Base-by-base conservation (phyloP, 1,140 invertebrate genomes). In the Oryzaephilus surinamensis region DNA sequence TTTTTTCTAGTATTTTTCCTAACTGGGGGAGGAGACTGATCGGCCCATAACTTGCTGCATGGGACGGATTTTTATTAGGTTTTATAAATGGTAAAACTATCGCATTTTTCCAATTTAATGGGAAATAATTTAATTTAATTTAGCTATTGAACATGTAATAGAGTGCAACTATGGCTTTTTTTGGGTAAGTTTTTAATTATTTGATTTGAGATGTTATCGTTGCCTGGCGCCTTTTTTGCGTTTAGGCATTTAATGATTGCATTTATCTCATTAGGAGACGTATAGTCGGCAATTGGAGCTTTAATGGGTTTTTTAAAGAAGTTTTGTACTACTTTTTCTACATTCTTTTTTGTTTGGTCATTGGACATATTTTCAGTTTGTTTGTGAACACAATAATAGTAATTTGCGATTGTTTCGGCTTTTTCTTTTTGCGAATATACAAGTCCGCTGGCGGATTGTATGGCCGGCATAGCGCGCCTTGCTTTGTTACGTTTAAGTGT, bases 81-180 rank as follows among this genome's bases (percentile, higher is more conserved):
- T 65, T 65, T 2, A 32, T 51, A 20, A 66, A 57, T 1, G 57
- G 44, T 5, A 63, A 50, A 6, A 65, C 41, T 4, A 40, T 58
- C 2, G 56, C 61, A n/a, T 43, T 33, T 54, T 66, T 66, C 60
- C 58, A 64, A 1, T 5, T 1, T 0, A 8, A 2, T 0, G 60
- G 52, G 33, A 62, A 63, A 27, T 64, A 54, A 3, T 27, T 15
- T 1, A 55, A 15, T 38, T 36, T 51, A 0, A 63, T 12, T 8
- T 42, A 41, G 4, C 33, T 45, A 31, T 62, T 62, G 7, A 50
- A 44, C n/a, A 54, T 48, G 13, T 38, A 14, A n/a, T 8, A 10
- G 0, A 46, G 15, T 27, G 20, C 3, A 5, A 14, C 19, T 10
- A 38, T 31, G 6, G 17, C 23, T 32, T 46, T 43, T 17, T 17